Base-by-base conservation (phyloP, 1,140 invertebrate genomes). In the Spodoptera frugiperda region DNA sequence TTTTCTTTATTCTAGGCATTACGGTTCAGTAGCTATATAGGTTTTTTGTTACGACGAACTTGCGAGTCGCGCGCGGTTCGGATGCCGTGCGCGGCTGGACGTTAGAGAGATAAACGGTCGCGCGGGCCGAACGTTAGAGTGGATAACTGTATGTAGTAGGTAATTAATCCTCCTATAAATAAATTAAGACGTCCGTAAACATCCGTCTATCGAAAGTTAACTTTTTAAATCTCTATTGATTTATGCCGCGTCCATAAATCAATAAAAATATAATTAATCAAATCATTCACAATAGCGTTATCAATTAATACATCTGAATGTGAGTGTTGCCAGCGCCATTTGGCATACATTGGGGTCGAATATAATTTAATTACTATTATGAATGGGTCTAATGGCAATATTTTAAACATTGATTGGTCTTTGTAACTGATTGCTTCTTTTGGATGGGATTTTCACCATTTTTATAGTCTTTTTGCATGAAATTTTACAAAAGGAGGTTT, bases 251-350 rank as follows among this genome's bases (percentile, higher is more conserved):
- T 25, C 4, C 15, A 68, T 49, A 30, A 68, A 53, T 68, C 46
- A 68, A 53, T 68, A 39, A 39, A 39, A 39, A 6, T 30, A 30
- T 25, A 51, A 68, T 53, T 68, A 68, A 68, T 68, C 48, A 51
- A 53, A 44, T 15, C 46, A 25, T 30, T 49, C 48, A 68, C 65
- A 68, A 68, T 68, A 53, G 48, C 51, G 48, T 53, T 68, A 68
- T 53, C 65, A 68, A 53, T 68, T 68, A 68, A 53, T 51, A 53
- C 51, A 68, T 68, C 9, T 11, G 19, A 67, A 67, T 25, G n/a
- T 30, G 3, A 49, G 12, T 49, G 46, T 67, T 25, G 63, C 19
- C 63, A 51, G 63, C 10, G 63, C 39, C 17, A 68, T 53, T 68
- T 68, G 65, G 48, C 65, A 51, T 44, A 33, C 21, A n/a, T 2